These are phyloP conservation scores for Plecotus auritus DNA, from an alignment of 2,113 vertebrate genomes.

Conservation along the genomic window DNA sequence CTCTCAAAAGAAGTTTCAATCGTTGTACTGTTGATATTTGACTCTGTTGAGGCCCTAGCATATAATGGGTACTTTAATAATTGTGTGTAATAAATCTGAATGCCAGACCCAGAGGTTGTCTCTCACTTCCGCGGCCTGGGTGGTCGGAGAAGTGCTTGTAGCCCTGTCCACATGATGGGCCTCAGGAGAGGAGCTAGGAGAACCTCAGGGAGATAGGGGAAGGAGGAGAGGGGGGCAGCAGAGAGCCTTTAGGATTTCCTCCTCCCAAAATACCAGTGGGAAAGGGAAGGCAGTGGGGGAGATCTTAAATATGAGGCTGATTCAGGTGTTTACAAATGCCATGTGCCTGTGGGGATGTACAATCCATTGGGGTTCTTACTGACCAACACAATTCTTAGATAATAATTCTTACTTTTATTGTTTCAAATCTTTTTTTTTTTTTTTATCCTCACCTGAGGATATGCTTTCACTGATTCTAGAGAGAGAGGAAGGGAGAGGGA, in stretches of 20 bases:
- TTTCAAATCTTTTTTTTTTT: neutral
- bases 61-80: neutral
- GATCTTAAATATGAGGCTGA: neutral
- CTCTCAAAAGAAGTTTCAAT: too few species aligned
- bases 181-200: neutral
- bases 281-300: neutral
- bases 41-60: neutral
- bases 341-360: neutral
- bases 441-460: neutral
- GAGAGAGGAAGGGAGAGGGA: neutral
- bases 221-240: neutral
- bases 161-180: neutral
- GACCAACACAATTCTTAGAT: neutral
- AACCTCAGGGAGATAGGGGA: neutral
- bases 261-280: neutral
- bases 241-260: neutral
- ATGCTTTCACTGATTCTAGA: neutral
- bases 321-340: neutral
- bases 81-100: neutral
- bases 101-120: neutral
- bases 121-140: neutral
- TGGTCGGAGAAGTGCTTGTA: neutral
- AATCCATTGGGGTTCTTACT: neutral
- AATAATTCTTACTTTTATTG: neutral
- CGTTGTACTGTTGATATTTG: too few species aligned